These are phyloP conservation scores for Planiliza haematocheilus DNA, from an alignment of 2,113 vertebrate species.

Conservation along the genomic window DNA sequence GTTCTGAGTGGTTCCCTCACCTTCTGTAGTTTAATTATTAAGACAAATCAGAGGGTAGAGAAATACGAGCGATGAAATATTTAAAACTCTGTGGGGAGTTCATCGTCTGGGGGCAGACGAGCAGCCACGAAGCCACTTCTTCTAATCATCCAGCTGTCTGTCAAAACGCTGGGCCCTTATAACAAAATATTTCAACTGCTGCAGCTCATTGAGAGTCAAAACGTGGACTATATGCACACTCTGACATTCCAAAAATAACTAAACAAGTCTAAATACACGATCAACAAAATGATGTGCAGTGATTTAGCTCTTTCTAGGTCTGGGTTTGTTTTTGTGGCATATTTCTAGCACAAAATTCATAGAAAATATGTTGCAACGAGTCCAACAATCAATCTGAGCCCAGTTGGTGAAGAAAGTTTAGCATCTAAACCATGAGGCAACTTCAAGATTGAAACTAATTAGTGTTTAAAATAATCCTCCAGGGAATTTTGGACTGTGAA, in stretches of 20 bases:
- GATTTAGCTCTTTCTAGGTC: too few species aligned
- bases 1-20: conserved; percentile 6
- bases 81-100: conserved; percentile 2
- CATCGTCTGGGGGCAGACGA: not conserved
- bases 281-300: not conserved
- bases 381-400: too few species aligned
- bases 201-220: not conserved
- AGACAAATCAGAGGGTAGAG: conserved; percentile 9
- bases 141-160: conserved; percentile 5
- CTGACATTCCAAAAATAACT: not conserved
- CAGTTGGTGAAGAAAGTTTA: too few species aligned
- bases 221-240: not conserved
- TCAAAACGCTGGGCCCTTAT: not conserved
- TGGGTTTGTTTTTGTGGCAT: too few species aligned
- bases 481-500: too few species aligned
- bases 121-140: not conserved
- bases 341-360: too few species aligned
- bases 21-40: conserved; percentile 20
- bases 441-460: too few species aligned
- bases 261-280: too few species aligned
- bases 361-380: too few species aligned
- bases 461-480: too few species aligned
- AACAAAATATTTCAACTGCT: not conserved
- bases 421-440: too few species aligned
- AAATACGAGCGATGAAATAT: conserved; percentile 31